Evolutionary conservation across 2,797 vertebrate genomes (phyloP).

Genomic region (Morus bassanus): DNA sequence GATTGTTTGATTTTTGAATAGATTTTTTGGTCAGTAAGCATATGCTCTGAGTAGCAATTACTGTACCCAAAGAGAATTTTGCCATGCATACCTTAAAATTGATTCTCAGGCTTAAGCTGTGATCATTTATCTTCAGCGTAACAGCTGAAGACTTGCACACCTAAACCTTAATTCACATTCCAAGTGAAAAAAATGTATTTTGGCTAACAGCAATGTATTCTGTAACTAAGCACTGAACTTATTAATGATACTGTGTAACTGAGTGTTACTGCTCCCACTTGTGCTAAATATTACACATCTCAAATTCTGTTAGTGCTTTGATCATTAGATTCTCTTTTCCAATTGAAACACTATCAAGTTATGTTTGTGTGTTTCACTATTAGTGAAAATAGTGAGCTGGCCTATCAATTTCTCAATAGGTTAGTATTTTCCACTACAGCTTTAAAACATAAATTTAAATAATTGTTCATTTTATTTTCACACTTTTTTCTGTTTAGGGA

Average conservation of each 20-base stretch:
- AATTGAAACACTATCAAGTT: background rate
- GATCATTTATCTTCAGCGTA: background rate
- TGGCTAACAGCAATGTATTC: background rate
- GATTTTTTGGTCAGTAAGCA: background rate
- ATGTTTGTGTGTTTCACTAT: background rate
- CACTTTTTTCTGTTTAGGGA: background rate
- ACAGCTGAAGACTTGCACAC: background rate
- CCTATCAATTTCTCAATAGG: background rate
- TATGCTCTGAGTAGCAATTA: background rate
- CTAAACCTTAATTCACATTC: background rate
- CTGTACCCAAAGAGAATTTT: background rate
- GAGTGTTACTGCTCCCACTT: background rate
- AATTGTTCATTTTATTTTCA: background rate
- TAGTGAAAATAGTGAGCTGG: background rate
- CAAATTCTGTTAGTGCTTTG: background rate
- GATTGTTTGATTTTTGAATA: background rate
- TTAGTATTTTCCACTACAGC: background rate
- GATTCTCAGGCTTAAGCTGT: background rate
- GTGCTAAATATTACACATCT: background rate
- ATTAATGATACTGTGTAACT: background rate
- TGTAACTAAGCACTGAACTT: background rate
- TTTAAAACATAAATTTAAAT: background rate
- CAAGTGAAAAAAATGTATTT: background rate
- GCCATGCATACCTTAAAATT: background rate
- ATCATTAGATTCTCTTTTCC: background rate